phyloP scores from a whole-genome alignment of 2,797 vertebrate species.

The Vipera ursinii region DNA sequence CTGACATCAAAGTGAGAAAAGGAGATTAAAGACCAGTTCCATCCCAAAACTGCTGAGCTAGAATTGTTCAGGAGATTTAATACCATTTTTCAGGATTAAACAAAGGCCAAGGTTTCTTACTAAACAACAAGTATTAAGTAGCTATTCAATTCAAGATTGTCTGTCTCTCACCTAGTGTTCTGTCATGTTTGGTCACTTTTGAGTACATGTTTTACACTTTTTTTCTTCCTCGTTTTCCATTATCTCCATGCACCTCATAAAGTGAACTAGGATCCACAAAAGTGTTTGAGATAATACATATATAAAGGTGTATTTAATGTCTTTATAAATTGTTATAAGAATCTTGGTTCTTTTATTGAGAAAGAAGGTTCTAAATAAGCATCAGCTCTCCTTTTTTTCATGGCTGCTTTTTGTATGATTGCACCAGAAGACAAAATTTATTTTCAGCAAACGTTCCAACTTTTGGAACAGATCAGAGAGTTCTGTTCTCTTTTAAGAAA shows the following conservation, averaged over 20 bases:
- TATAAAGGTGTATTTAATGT: background rate
- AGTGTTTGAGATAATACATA: background rate
- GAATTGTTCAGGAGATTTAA: background rate
- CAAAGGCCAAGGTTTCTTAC: background rate
- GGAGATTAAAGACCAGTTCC: background rate
- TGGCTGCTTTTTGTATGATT: conserved; percentile 8
- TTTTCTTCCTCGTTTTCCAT: background rate
- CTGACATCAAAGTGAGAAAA: background rate
- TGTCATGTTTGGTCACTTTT: background rate
- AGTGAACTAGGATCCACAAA: background rate
- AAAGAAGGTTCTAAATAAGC: background rate
- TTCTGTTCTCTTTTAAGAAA: background rate
- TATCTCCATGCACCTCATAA: background rate
- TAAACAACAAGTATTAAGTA: background rate
- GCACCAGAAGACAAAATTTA: background rate
- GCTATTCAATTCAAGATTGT: background rate
- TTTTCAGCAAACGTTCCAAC: conserved; percentile 1
- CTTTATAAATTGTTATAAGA: background rate
- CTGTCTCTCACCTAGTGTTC: background rate
- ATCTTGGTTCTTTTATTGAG: background rate
- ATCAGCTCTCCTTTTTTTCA: background rate
- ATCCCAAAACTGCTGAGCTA: background rate
- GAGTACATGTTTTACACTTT: background rate
- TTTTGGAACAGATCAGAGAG: conserved; percentile 7
- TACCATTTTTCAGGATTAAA: background rate